Base-by-base conservation (phyloP, 2,888 invertebrate species). In the Malthinus flaveolus region DNA sequence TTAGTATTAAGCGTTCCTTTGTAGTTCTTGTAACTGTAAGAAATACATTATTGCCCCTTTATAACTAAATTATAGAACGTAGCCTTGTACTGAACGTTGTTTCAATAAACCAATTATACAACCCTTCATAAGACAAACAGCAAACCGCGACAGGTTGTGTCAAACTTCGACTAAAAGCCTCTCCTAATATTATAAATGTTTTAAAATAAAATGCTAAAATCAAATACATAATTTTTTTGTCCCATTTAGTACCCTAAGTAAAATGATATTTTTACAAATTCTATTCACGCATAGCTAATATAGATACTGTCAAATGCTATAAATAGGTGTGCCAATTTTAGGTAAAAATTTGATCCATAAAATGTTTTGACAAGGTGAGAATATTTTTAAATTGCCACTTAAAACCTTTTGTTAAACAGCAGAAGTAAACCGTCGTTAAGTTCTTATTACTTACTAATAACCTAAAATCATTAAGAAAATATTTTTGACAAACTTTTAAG, bases 61-160 rank as follows among this genome's bases (percentile, higher is more conserved):
- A 62, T 68, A 71, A 71, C 62, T 50, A 44, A 65, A 63, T 70
- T 70, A 71, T 53, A 61, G 62, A 62, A 65, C 66, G 61, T 67
- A 68, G 64, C 66, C 66, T 61, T 66, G 68, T 65, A 59, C 66
- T 68, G 68, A 68, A 67, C 68, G 69, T 71, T 72, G 71, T 71
- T 71, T 69, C 71, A 65, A 72, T 73, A 73, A 73, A 72, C 71
- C 69, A 73, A 73, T 73, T 73, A 72, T 48, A 59, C 66, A 71
- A 71, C 73, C 71, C 71, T 71, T 72, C 67, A 67, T 63, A 69
- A 66, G 66, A 69, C 70, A 69, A 69, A 71, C 68, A 71, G 65
- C 62, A 65, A 69, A 70, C 70, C 71, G 62, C 71, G 66, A 61
- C 62, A 69, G 66, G 66, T 69, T 68, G 64, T 58, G 57, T 59